Evolutionary conservation across 2,888 invertebrate genomes (phyloP), one percentile per base, ranked within the genome.

Genomic region (Cyclophora punctaria): DNA sequence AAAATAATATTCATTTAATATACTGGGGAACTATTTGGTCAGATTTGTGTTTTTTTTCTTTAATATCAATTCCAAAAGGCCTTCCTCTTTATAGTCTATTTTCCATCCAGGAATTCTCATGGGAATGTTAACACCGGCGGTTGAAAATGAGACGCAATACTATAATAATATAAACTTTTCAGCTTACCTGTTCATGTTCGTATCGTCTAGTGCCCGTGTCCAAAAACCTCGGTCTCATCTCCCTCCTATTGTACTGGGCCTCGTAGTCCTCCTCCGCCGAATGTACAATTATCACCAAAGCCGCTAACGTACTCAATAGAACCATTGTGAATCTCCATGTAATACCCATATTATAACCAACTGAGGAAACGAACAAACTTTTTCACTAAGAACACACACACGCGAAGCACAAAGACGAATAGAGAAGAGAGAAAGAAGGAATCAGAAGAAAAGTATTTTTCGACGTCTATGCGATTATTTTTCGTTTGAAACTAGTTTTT

Each of bases 221-320:
- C 64, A 75, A 58, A 48, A 64, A 57, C 53, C 80, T 71, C n/a
- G 83, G 76, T 50, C 77, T 69, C 56, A 80, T 47, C 41, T 75
- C 80, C 41, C 75, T 69, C 53, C 72, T 67, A 2, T 37, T 37
- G 52, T 75, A 75, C n/a, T 78, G 75, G 46, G 64, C 62, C 51
- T 80, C 79, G 55, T 74, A 65, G 44, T 82, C 78, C 57, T 86
- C 86, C 58, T 88, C 86, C 3, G 82, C 80, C 35, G 86, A 80
- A 61, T 86, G 75, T 60, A 83, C 88, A 58, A 88, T 83, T 56
- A 88, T 85, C 65, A 88, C 84, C 75, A 88, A 64, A 58, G 87
- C 88, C 59, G 88, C 88, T 66, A 88, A 67, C 69, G 84, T 87
- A 71, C 85, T 84, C 67, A 88, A 67, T 64, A 87, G 73, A 56